Conservation (phyloP, 2,113 vertebrate genomes). For the Girardinichthys multiradiatus region DNA sequence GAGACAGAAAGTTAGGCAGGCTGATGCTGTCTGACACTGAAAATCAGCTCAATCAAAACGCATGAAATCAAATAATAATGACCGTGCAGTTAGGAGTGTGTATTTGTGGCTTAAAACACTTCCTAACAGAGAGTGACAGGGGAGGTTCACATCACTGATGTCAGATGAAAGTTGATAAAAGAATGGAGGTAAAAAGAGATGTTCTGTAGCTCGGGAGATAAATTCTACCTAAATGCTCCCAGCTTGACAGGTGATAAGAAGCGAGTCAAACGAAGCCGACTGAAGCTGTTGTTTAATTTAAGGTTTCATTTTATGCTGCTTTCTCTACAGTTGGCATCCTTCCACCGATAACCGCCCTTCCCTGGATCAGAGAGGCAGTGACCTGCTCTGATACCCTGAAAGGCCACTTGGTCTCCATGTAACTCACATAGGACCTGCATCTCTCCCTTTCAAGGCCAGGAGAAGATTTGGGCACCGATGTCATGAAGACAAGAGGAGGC, state of each 20-base stretch:
- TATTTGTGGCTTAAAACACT: too few species aligned
- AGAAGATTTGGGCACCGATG: conserved; percentile 1
- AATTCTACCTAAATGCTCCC: background rate
- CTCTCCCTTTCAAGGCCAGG: too few species aligned
- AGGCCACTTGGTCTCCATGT: conserved; percentile 21
- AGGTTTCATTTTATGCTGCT: conserved; percentile 20
- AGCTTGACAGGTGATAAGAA: conserved; percentile 4
- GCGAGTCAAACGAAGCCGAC: background rate
- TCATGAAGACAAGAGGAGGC: too few species aligned
- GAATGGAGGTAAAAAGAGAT: background rate
- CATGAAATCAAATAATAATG: background rate
- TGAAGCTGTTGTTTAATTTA: conserved; percentile 9
- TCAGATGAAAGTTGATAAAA: conserved; percentile 8
- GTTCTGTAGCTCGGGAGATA: conserved; percentile 9
- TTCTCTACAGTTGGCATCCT: conserved; percentile 26
- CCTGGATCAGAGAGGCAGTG: conserved; percentile 7
- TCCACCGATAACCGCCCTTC: conserved; percentile 19
- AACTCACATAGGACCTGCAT: conserved; percentile 47
- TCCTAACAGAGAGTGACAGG: too few species aligned
- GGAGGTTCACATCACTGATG: background rate
- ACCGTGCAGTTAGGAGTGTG: background rate
- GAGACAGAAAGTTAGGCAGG: background rate
- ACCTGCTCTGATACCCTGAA: conserved; percentile 31
- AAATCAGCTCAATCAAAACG: background rate
- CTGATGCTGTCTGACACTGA: background rate